Percentiles rank a stretch among this genome's conserved stretches.
phyloP scores from a whole-genome alignment of 2,888 invertebrate genomes.

The Criorhina ranunculi region DNA sequence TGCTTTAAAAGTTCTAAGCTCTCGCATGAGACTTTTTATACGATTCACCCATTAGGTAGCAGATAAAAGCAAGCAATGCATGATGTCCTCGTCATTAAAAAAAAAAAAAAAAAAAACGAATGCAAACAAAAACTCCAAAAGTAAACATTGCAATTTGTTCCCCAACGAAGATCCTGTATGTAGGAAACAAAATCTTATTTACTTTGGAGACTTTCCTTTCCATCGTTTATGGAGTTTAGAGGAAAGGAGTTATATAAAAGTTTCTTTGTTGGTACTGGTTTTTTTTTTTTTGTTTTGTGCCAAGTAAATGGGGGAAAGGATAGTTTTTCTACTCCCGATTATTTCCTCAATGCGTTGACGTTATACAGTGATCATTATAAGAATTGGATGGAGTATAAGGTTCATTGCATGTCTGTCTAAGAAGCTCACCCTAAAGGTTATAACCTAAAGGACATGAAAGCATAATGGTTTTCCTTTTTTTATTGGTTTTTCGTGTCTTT shows the following conservation, averaged over 20 bases:
- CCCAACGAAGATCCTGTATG: constrained; percentile 7
- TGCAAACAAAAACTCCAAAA: constrained; percentile 32
- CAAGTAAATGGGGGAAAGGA: constrained; percentile 9
- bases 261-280: constrained; percentile 29
- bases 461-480: constrained; percentile 47
- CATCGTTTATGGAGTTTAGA: neutral
- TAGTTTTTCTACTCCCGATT: constrained; percentile 27
- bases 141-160: constrained; percentile 47
- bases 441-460: constrained; percentile 22
- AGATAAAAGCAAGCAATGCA: constrained; percentile 35
- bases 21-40: constrained; percentile 14
- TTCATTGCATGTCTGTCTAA: constrained; percentile 54
- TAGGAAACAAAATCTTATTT: constrained; percentile 44
- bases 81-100: constrained; percentile 41
- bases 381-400: constrained; percentile 50
- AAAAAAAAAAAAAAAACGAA: no score
- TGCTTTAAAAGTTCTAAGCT: constrained; percentile 9
- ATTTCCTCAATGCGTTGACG: constrained; percentile 18
- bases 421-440: constrained; percentile 12
- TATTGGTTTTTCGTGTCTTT: constrained; percentile 60
- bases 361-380: constrained; percentile 27
- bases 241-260: constrained; percentile 5
- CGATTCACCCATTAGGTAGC: neutral
- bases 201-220: constrained; percentile 30
- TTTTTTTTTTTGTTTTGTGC: constrained; percentile 9